A percentile compares a stretch with the other conserved stretches of the same genome.
phyloP scores from a whole-genome alignment of 1,140 invertebrate genomes.

The Notospermus geniculatus region DNA sequence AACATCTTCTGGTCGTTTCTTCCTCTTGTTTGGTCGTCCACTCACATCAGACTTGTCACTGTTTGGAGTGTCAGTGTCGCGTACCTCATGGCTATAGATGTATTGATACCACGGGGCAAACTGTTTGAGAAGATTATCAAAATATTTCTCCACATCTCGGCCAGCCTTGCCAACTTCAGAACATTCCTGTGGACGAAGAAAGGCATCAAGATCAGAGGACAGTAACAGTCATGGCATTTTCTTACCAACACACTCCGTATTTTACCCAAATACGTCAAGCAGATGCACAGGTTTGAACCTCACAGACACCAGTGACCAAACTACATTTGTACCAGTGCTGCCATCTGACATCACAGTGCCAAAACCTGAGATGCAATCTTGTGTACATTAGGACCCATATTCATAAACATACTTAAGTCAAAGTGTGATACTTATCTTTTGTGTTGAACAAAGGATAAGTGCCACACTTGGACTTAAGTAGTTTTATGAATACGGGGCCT shows the following conservation, averaged over 20 bases:
- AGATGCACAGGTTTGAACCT: conserved; percentile 6
- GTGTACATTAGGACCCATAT: too few species aligned
- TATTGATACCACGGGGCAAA: conserved; percentile 71
- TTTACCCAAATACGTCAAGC: neutral
- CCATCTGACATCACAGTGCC: neutral
- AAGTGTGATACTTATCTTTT: too few species aligned
- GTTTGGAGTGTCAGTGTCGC: too few species aligned
- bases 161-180: conserved; percentile 81
- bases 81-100: neutral
- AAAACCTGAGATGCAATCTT: neutral
- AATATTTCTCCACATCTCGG: conserved; percentile 80
- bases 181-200: conserved; percentile 63
- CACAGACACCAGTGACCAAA: conserved; percentile 6
- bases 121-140: conserved; percentile 76
- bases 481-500: too few species aligned
- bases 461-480: too few species aligned
- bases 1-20: too few species aligned
- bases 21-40: too few species aligned
- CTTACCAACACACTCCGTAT: conserved; percentile 8
- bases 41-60: too few species aligned
- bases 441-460: too few species aligned
- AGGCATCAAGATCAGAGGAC: neutral
- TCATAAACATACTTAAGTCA: too few species aligned
- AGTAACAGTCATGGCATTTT: neutral
- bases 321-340: neutral